These are phyloP conservation scores for Muscicapa comitata DNA, from an alignment of 2,797 vertebrate genomes.

Conservation along the genomic window DNA sequence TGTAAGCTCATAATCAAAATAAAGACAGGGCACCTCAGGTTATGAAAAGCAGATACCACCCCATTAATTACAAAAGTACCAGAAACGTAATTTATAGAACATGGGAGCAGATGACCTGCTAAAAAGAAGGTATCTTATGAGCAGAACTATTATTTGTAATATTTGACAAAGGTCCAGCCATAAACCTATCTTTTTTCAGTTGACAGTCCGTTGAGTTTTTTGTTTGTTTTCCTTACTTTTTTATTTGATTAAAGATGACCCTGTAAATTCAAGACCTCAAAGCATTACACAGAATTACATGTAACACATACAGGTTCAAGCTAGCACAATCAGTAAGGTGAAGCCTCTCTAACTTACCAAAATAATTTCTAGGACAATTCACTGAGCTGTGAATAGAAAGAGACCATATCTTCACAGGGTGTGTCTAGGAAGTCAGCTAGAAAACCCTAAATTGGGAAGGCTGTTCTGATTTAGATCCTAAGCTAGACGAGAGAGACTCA, in stretches of 20 bases:
- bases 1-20: not conserved
- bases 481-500: not conserved
- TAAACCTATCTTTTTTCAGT: not conserved
- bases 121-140: not conserved
- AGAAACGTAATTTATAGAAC: not conserved
- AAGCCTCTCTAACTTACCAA: not conserved
- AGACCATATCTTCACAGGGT: not conserved
- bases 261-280: not conserved
- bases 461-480: not conserved
- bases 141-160: not conserved
- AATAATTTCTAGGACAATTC: conserved; percentile 9
- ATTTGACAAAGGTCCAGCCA: not conserved
- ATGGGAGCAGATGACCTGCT: not conserved
- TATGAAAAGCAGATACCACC: not conserved
- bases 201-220: not conserved
- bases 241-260: not conserved
- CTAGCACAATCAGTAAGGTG: not conserved
- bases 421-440: not conserved
- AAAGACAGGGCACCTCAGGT: not conserved
- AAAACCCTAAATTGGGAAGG: not conserved
- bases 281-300: not conserved
- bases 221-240: not conserved
- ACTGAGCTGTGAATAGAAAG: not conserved
- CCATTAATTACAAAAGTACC: not conserved
- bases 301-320: not conserved